Evolutionary conservation across 2,113 vertebrate genomes (phyloP), one percentile per base, ranked within the genome.

Genomic region (Corydoras sp.): DNA sequence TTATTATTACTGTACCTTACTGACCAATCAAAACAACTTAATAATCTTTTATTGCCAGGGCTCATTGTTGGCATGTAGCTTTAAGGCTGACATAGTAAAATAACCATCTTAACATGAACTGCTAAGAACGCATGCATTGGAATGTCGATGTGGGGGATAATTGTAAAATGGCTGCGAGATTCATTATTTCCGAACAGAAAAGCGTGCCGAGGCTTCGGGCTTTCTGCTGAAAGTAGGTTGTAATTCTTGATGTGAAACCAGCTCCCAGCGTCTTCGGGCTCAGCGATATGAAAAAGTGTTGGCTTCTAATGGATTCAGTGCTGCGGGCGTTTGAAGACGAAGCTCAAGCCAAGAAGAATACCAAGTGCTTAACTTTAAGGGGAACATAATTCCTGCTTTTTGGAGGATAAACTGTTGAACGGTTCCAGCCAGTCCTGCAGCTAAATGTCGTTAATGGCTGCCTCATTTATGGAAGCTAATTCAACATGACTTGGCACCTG

Each of bases 241-340:
- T 49, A 73, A 24, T 66, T 66, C 56, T 58, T 53, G 14, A 60
- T 0, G 29, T 6, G 24, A 50, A 58, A 29, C 35, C 71, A 31
- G 71, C 12, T 68, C 54, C 31, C 55, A 18, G 66, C 58, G 35
- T 24, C n/a, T 32, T 24, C 30, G 66, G 49, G 58, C 62, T 0
- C 4, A 7, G 63, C 29, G 11, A 31, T 69, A 51, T 0, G 31
- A 68, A 18, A 15, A 6, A 9, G 10, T 31, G 32, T 3, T 55
- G 56, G 59, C 51, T 69, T 32, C 64, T 62, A 53, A 49, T 70
- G 66, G 0, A 55, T 81, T 60, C 63, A 15, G 15, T 3, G 56
- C 71, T 60, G 63, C 62, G 66, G 55, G 63, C 55, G 15, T 66
- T 65, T 65, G 51, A 66, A 73, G 62, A 64, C 49, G 69, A 72